A percentile compares a stretch with the other conserved stretches of the same genome.
phyloP scores from a whole-genome alignment of 2,888 invertebrate genomes.

The Limnephilus marmoratus region DNA sequence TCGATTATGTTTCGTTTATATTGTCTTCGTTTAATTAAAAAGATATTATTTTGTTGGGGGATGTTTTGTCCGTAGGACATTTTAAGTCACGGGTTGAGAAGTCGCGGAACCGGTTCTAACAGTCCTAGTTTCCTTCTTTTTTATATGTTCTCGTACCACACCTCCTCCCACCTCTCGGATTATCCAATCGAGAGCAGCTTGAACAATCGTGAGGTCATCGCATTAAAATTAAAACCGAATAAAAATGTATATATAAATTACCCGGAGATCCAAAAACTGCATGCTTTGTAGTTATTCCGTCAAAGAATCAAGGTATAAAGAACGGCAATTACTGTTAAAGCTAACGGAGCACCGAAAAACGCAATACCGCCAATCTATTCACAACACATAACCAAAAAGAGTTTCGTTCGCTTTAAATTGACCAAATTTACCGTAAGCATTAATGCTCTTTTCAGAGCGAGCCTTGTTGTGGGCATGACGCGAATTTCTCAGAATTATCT shows the following conservation, averaged over 20 bases:
- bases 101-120: too few relatives aligned
- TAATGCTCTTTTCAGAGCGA: neutral
- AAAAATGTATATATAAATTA: neutral
- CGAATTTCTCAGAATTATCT: neutral
- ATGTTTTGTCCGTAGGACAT: too few relatives aligned
- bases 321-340: neutral
- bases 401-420: constrained; percentile 27
- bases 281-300: neutral
- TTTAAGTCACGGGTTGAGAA: too few relatives aligned
- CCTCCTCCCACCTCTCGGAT: neutral
- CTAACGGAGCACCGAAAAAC: neutral
- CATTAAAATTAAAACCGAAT: neutral
- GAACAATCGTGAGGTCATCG: neutral
- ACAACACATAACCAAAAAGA: constrained; percentile 25
- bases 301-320: neutral
- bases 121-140: neutral
- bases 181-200: neutral
- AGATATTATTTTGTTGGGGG: too few relatives aligned
- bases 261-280: neutral
- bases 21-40: too few relatives aligned
- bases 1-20: too few relatives aligned
- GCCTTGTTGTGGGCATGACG: neutral
- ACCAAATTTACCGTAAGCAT: constrained; percentile 10
- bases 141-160: too few relatives aligned
- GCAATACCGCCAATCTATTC: constrained; percentile 23